A percentile compares a stretch with the other conserved stretches of the same genome.
Conservation (phyloP, 2,113 vertebrate species). For the Microtus montanus region DNA sequence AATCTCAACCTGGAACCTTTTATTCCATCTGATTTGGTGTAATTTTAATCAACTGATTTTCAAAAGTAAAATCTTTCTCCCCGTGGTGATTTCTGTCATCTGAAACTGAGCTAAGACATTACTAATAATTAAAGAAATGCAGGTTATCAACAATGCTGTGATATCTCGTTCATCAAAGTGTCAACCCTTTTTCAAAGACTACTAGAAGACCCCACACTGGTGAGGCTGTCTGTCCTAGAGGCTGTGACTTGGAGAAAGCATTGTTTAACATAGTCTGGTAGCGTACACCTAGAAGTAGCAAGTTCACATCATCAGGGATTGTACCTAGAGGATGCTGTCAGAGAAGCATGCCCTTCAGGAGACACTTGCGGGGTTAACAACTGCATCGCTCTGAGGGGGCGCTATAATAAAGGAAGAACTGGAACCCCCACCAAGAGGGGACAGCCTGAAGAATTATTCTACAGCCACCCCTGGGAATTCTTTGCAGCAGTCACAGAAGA, state of each 20-base stretch:
- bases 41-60: background rate
- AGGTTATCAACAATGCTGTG: background rate
- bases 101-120: background rate
- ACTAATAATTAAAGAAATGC: slow-evolving; percentile 21
- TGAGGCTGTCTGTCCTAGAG: background rate
- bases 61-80: slow-evolving; percentile 15
- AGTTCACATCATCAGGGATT: background rate
- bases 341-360: background rate
- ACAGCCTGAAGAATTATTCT: background rate
- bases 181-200: background rate
- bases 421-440: background rate
- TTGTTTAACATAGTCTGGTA: background rate
- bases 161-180: slow-evolving; percentile 8
- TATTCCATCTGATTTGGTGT: no score
- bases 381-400: background rate
- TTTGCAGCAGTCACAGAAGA: background rate
- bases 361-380: background rate
- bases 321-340: background rate
- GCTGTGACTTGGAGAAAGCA: background rate
- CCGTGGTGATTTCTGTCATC: background rate
- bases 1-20: no score
- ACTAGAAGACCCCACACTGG: background rate
- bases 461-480: background rate
- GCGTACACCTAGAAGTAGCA: background rate
- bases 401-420: background rate